phyloP scores from a whole-genome alignment of 2,797 vertebrate genomes.

The Anableps anableps region DNA sequence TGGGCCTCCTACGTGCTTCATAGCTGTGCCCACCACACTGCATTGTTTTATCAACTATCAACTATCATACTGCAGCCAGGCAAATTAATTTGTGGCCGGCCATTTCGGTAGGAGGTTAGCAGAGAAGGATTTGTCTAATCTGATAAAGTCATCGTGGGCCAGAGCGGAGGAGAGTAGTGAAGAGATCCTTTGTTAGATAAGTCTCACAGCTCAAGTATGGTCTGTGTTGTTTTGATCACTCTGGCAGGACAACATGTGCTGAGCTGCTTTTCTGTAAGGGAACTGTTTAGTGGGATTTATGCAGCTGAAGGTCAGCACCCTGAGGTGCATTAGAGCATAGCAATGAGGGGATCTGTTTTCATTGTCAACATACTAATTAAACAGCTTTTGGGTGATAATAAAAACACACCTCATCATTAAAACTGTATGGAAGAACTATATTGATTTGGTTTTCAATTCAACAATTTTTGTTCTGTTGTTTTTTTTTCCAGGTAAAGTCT shows the following conservation, averaged over 20 bases:
- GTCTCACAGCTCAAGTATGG: slow-evolving; percentile 32
- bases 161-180: slow-evolving; percentile 58
- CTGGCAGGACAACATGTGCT: slow-evolving; percentile 20
- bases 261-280: slow-evolving; percentile 20
- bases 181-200: slow-evolving; percentile 71
- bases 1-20: slow-evolving; percentile 35
- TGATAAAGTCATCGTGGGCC: slow-evolving; percentile 66
- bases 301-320: not conserved
- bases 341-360: not conserved
- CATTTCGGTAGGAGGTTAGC: slow-evolving; percentile 57
- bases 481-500: slow-evolving; percentile 88
- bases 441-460: not conserved
- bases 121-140: slow-evolving; percentile 66
- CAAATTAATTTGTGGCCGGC: slow-evolving; percentile 60
- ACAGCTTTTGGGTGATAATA: not conserved
- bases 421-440: not conserved
- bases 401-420: not conserved
- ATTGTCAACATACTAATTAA: not conserved
- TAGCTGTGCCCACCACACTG: slow-evolving; percentile 37
- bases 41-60: slow-evolving; percentile 53
- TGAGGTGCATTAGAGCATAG: slow-evolving; percentile 5
- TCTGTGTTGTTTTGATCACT: slow-evolving; percentile 50
- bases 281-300: slow-evolving; percentile 4
- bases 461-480: not conserved
- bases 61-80: slow-evolving; percentile 36